These are phyloP conservation scores for Ametastegia equiseti DNA, from an alignment of 2,888 invertebrate genomes.

Conservation along the genomic window DNA sequence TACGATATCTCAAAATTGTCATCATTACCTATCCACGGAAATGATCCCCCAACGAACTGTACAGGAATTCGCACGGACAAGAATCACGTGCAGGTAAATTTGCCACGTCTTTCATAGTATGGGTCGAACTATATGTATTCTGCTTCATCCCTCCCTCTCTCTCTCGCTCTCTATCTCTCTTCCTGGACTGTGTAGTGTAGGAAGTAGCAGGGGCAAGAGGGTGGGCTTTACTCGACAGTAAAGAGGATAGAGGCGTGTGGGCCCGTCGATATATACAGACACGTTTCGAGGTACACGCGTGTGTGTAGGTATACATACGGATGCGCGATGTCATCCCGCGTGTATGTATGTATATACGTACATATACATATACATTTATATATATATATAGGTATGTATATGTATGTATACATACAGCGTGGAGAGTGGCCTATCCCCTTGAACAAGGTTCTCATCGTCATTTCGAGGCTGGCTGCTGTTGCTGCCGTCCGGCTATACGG, in stretches of 20 bases:
- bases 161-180: no score
- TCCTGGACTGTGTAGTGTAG: background rate
- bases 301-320: background rate
- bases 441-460: constrained; percentile 45
- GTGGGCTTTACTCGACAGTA: background rate
- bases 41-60: no score
- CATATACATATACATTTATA: background rate
- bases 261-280: background rate
- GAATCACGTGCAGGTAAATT: no score
- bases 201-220: background rate
- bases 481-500: constrained; percentile 43
- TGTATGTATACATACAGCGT: background rate
- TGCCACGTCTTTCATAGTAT: no score
- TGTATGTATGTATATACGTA: no score
- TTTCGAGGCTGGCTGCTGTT: constrained; percentile 49
- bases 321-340: constrained; percentile 29
- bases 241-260: constrained; percentile 39
- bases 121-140: no score
- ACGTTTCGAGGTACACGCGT: background rate
- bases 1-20: no score
- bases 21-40: no score
- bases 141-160: no score
- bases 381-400: no score
- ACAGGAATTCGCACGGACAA: no score
- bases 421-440: constrained; percentile 39